Conservation (phyloP, 2,797 vertebrate species). For the Podarcis siculus region DNA sequence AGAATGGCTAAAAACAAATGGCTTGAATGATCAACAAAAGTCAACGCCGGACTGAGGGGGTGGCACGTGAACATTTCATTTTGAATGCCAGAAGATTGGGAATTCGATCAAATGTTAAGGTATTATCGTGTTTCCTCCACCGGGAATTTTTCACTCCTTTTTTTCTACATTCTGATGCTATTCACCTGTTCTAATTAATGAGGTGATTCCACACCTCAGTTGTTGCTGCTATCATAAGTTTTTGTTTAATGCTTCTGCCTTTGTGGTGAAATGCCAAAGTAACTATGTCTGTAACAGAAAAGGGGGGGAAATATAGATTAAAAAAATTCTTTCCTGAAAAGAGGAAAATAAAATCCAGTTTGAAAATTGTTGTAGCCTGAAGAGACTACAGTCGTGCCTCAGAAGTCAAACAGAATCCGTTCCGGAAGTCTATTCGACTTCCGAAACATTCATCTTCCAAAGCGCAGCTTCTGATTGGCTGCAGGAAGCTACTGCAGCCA, state of each 20-base stretch:
- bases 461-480: too few species aligned
- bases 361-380: not conserved
- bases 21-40: constrained; percentile 34
- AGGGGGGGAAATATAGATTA: too few species aligned
- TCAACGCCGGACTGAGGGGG: not conserved
- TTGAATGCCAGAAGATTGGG: constrained; percentile 14
- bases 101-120: constrained; percentile 22
- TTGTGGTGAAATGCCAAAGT: not conserved
- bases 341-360: too few species aligned
- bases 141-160: constrained; percentile 26
- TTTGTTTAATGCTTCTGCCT: not conserved
- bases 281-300: not conserved
- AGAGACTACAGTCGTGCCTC: not conserved
- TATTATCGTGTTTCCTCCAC: not conserved
- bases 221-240: constrained; percentile 15
- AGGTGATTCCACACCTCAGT: constrained; percentile 5
- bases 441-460: too few species aligned
- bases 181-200: constrained; percentile 21
- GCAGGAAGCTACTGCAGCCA: too few species aligned
- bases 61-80: not conserved
- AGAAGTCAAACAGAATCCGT: too few species aligned
- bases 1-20: constrained; percentile 17
- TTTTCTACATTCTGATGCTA: constrained; percentile 9
- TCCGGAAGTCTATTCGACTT: too few species aligned
- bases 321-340: not conserved